These are phyloP conservation scores for Lathronympha strigana DNA, from an alignment of 2,888 invertebrate species.

Conservation along the genomic window DNA sequence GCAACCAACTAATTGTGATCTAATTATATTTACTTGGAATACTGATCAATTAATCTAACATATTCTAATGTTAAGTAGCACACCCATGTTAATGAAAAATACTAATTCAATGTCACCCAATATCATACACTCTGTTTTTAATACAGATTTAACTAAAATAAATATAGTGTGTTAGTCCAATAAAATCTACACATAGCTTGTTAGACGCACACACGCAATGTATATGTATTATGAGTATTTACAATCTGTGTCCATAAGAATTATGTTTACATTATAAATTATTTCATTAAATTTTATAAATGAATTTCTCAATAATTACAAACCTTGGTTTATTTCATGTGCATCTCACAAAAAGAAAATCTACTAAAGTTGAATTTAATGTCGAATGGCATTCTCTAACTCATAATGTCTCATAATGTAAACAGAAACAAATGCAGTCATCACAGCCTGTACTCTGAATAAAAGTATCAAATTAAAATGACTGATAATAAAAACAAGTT, in stretches of 20 bases:
- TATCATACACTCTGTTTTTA: slow-evolving; percentile 12
- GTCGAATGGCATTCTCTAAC: too few species aligned
- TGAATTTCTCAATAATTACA: too few species aligned
- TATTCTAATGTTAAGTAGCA: slow-evolving; percentile 56
- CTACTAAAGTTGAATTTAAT: too few species aligned
- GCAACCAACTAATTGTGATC: not conserved
- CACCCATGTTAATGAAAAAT: slow-evolving; percentile 63
- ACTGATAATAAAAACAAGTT: slow-evolving; percentile 38
- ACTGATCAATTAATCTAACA: not conserved
- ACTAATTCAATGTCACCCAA: slow-evolving; percentile 18
- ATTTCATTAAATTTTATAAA: not conserved
- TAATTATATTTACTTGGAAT: not conserved
- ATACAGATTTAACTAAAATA: slow-evolving; percentile 9
- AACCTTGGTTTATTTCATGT: too few species aligned
- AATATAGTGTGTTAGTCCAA: slow-evolving; percentile 13
- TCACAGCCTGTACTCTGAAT: slow-evolving; percentile 47
- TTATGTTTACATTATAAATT: slow-evolving; percentile 20
- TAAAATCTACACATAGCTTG: slow-evolving; percentile 30
- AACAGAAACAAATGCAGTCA: slow-evolving; percentile 12
- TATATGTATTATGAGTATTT: slow-evolving; percentile 33
- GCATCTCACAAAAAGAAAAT: too few species aligned
- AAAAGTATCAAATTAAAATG: slow-evolving; percentile 17
- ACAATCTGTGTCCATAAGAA: slow-evolving; percentile 34
- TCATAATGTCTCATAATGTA: slow-evolving; percentile 17
- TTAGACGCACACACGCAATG: slow-evolving; percentile 52